phyloP scores from a whole-genome alignment of 2,113 vertebrate genomes.

The Gallinago undulata region DNA sequence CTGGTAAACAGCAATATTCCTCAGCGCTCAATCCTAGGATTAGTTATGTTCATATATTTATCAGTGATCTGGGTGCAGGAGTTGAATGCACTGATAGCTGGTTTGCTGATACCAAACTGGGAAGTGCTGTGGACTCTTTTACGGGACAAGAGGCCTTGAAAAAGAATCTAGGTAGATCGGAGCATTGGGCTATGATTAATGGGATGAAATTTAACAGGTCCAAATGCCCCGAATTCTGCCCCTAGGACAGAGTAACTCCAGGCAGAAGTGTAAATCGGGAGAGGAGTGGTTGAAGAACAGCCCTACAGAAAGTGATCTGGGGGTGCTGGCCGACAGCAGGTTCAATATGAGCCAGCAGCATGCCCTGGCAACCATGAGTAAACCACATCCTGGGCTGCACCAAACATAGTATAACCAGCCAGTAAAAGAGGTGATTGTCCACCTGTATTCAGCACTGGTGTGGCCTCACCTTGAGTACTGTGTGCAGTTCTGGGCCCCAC shows the following conservation, averaged over 20 bases:
- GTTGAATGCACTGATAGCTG: background rate
- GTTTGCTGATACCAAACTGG: background rate
- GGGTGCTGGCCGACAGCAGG: background rate
- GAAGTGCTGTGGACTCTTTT: background rate
- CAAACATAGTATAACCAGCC: background rate
- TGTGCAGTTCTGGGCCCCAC: background rate
- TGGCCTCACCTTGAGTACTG: background rate
- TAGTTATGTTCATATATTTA: background rate
- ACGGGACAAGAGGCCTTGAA: background rate
- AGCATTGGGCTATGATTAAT: background rate
- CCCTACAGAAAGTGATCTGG: background rate
- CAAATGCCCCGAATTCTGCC: background rate
- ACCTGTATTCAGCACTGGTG: background rate
- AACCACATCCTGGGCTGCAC: background rate
- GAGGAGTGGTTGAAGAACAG: background rate
- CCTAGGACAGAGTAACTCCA: background rate
- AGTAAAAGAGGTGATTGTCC: background rate
- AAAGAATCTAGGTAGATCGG: background rate
- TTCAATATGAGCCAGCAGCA: background rate
- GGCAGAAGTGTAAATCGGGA: background rate
- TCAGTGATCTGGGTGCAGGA: background rate
- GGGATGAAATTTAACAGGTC: background rate
- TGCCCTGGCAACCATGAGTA: background rate
- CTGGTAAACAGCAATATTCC: background rate
- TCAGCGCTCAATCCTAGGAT: background rate